These are phyloP conservation scores for Pristionchus exspectatus DNA, from an alignment of 2,888 invertebrate genomes.

Conservation along the genomic window DNA sequence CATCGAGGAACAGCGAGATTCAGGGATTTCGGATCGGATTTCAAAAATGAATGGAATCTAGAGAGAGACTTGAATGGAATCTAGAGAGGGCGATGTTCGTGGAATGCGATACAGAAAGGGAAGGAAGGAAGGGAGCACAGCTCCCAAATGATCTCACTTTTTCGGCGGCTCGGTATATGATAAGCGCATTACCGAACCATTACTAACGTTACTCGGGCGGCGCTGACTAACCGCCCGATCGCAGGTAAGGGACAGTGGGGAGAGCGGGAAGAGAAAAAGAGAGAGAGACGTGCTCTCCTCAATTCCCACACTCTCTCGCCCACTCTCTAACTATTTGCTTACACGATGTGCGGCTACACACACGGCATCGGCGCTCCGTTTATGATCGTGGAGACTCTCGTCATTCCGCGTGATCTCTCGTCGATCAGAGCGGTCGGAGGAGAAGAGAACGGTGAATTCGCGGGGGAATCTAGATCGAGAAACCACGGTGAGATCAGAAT, in stretches of 20 bases:
- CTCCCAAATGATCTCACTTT: background rate
- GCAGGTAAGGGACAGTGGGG: background rate
- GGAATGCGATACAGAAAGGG: background rate
- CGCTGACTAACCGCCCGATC: background rate
- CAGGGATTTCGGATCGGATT: background rate
- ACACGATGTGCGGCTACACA: background rate
- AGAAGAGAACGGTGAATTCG: background rate
- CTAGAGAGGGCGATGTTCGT: background rate
- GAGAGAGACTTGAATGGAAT: background rate
- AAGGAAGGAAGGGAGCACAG: background rate
- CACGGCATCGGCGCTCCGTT: conserved; percentile 10
- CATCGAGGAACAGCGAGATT: background rate
- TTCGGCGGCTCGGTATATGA: background rate
- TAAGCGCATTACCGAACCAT: background rate
- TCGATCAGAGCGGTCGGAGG: background rate
- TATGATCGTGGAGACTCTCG: background rate
- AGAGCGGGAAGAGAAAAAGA: background rate
- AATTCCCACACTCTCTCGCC: background rate
- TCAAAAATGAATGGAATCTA: background rate
- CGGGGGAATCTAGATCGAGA: background rate
- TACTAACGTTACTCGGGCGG: background rate
- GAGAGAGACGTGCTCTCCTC: background rate
- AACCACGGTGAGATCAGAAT: background rate
- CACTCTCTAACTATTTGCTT: background rate
- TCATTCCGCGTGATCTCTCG: background rate